Evolutionary conservation across 2,888 invertebrate species (phyloP).

Genomic region (Noctua janthe): DNA sequence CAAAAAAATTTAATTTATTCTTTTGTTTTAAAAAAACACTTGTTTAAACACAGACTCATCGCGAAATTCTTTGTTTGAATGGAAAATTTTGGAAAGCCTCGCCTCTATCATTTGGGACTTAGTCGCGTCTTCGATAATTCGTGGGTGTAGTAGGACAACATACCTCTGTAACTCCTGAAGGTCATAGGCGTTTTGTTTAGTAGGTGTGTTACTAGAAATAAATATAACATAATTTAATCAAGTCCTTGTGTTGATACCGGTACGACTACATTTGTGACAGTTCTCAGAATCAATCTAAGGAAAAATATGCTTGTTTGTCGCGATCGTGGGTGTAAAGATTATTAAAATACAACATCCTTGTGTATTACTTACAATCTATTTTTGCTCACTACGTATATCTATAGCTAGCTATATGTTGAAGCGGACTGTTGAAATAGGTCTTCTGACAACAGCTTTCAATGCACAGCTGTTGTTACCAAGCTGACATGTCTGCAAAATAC

Average conservation of each 20-base stretch:
- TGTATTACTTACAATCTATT: not conserved
- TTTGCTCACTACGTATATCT: not conserved
- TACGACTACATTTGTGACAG: not conserved
- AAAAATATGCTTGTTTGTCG: constrained; percentile 5
- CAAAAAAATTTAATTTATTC: constrained; percentile 37
- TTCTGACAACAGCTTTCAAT: constrained; percentile 9
- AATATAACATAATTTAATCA: constrained; percentile 8
- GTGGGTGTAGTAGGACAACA: constrained; percentile 4
- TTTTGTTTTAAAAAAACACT: constrained; percentile 46
- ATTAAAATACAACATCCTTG: constrained; percentile 30
- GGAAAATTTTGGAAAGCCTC: constrained; percentile 20
- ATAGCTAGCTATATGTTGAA: not conserved
- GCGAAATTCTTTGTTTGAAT: constrained; percentile 26
- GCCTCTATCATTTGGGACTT: not conserved
- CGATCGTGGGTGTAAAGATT: not conserved
- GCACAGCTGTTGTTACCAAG: constrained; percentile 11
- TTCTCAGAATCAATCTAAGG: constrained; percentile 28
- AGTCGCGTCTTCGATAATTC: not conserved
- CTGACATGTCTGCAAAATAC: constrained; percentile 2
- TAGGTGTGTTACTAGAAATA: constrained; percentile 1
- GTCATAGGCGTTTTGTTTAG: not conserved
- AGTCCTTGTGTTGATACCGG: not conserved
- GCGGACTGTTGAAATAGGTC: not conserved
- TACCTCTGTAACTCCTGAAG: constrained; percentile 5
- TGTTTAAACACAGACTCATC: constrained; percentile 26